These are phyloP conservation scores for Octomys mimax DNA, from an alignment of 2,797 vertebrate genomes.

Conservation along the genomic window DNA sequence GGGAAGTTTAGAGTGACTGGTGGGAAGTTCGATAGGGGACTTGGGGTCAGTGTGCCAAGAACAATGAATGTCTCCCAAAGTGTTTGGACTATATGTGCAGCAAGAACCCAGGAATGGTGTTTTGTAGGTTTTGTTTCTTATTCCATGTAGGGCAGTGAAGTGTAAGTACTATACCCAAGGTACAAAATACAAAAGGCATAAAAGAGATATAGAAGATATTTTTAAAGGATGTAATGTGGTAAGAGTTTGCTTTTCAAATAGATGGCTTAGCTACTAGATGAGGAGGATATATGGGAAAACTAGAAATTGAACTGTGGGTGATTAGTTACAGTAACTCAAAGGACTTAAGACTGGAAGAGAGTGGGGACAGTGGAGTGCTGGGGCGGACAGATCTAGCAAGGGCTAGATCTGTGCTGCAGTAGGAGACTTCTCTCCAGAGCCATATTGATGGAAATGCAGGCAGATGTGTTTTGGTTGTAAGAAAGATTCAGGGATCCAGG, in stretches of 20 bases:
- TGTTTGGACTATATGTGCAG: constrained; percentile 29
- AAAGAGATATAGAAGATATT: constrained; percentile 30
- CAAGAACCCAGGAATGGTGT: not conserved
- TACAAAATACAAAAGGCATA: constrained; percentile 24
- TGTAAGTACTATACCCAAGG: not conserved
- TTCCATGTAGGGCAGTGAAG: constrained; percentile 44
- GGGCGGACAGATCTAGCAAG: not conserved
- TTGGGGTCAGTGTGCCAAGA: not conserved
- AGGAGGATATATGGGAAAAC: not conserved
- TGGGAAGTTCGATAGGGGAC: not conserved
- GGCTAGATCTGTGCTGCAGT: not conserved
- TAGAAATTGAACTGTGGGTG: not conserved
- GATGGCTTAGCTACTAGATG: not conserved
- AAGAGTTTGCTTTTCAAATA: constrained; percentile 59
- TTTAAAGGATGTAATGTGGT: not conserved
- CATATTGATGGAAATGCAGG: not conserved
- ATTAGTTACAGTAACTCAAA: not conserved
- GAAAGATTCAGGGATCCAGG: not conserved
- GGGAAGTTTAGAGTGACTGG: not conserved
- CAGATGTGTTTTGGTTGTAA: not conserved
- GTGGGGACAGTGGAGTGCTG: not conserved
- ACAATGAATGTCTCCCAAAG: constrained; percentile 10
- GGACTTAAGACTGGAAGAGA: not conserved
- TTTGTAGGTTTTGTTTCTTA: constrained; percentile 24
- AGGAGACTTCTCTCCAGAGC: not conserved